These are phyloP conservation scores for Onthophagus sagittarius DNA, from an alignment of 2,888 invertebrate species.

Conservation along the genomic window DNA sequence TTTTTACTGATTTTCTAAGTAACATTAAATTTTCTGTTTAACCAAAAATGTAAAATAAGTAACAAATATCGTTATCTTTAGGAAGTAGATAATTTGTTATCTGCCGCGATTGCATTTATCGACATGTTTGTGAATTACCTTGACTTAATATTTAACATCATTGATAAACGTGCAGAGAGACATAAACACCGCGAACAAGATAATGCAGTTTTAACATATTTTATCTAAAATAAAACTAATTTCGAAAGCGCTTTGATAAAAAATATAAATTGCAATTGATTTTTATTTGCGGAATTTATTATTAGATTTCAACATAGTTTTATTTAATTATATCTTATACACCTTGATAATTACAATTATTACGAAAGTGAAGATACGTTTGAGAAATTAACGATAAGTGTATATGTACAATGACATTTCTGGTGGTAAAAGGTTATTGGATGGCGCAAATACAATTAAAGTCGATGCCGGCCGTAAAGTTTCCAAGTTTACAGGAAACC, in stretches of 20 bases:
- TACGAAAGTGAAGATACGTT: not conserved
- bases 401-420: not conserved
- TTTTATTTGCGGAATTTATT: too few species aligned
- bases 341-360: not conserved
- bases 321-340: not conserved
- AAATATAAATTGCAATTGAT: too few species aligned
- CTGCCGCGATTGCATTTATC: not conserved
- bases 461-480: not conserved
- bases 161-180: not conserved
- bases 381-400: not conserved
- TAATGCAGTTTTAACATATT: not conserved
- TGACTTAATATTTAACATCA: not conserved
- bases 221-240: not conserved
- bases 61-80: not conserved
- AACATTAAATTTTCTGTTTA: not conserved
- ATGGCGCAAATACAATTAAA: not conserved
- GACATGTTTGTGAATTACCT: not conserved
- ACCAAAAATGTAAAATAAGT: not conserved
- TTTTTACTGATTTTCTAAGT: not conserved
- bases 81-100: not conserved
- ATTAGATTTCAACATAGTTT: too few species aligned
- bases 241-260: too few species aligned
- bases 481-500: not conserved
- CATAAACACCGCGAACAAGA: not conserved
- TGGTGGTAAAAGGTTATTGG: not conserved